Evolutionary conservation across 2,113 vertebrate genomes (phyloP).

Genomic region (Acrocephalus kingi): DNA sequence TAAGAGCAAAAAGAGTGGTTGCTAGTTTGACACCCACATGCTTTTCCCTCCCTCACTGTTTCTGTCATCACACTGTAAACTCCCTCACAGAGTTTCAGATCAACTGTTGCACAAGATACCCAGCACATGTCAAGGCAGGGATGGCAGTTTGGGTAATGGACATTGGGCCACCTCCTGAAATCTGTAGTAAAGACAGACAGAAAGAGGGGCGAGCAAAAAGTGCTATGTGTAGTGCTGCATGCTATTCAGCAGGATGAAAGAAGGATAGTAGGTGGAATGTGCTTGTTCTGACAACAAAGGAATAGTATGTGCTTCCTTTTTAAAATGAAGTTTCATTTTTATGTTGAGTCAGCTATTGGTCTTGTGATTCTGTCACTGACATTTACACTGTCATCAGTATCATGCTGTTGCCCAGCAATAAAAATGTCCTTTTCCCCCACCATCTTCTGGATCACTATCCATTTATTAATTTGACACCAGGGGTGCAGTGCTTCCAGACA

Average conservation of each 20-base stretch:
- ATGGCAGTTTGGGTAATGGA: not conserved
- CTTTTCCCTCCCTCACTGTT: not conserved
- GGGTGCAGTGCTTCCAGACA: not conserved
- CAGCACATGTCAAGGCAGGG: not conserved
- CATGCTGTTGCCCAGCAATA: not conserved
- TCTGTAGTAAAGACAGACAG: not conserved
- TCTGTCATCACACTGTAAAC: constrained; percentile 11
- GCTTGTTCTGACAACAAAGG: not conserved
- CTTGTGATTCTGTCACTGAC: not conserved
- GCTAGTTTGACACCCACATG: not conserved
- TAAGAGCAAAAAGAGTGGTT: not conserved
- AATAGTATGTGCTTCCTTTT: not conserved
- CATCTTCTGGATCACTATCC: not conserved
- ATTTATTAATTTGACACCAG: not conserved
- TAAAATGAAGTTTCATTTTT: not conserved
- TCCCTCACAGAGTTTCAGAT: not conserved
- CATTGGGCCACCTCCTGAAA: not conserved
- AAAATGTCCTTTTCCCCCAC: not conserved
- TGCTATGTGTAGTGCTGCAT: not conserved
- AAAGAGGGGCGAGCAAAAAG: not conserved
- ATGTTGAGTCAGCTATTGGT: not conserved
- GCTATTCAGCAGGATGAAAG: not conserved
- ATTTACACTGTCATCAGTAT: not conserved
- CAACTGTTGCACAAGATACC: not conserved
- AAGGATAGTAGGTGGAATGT: not conserved